phyloP scores from a whole-genome alignment of 2,888 invertebrate species.

The Agrenia bidenticulata region DNA sequence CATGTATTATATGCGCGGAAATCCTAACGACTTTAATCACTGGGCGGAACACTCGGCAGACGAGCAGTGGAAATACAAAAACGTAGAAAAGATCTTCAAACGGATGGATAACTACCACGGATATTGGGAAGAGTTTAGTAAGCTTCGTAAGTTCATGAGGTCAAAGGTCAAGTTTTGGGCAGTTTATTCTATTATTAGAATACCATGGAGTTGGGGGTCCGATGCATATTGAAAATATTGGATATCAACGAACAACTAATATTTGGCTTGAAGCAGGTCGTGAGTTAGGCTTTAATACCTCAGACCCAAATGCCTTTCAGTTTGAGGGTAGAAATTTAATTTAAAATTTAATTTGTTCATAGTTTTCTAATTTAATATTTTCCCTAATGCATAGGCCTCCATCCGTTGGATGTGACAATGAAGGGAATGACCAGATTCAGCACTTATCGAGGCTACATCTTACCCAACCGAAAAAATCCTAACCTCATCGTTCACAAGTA shows the following conservation, averaged over 20 bases:
- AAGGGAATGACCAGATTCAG: slow-evolving; percentile 25
- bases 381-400: slow-evolving; percentile 23
- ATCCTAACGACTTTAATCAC: slow-evolving; percentile 23
- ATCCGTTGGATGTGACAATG: slow-evolving; percentile 30
- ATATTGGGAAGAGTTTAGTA: slow-evolving; percentile 28
- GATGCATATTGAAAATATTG: slow-evolving; percentile 28
- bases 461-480: slow-evolving; percentile 22
- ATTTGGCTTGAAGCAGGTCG: slow-evolving; percentile 35
- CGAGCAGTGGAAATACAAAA: slow-evolving; percentile 28
- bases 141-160: neutral
- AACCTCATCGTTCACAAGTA: slow-evolving; percentile 30
- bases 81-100: slow-evolving; percentile 25
- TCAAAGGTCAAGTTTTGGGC: neutral
- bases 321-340: slow-evolving; percentile 24
- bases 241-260: slow-evolving; percentile 19
- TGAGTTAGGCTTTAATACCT: slow-evolving; percentile 27
- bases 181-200: slow-evolving; percentile 13
- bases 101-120: slow-evolving; percentile 38
- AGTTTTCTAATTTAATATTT: neutral
- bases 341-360: neutral
- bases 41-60: slow-evolving; percentile 38
- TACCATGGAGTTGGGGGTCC: slow-evolving; percentile 37
- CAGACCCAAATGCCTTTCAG: slow-evolving; percentile 31
- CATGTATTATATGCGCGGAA: slow-evolving; percentile 33
- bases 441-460: slow-evolving; percentile 34